These are phyloP conservation scores for Pecten maximus DNA, from an alignment of 2,888 invertebrate species.

Conservation along the genomic window DNA sequence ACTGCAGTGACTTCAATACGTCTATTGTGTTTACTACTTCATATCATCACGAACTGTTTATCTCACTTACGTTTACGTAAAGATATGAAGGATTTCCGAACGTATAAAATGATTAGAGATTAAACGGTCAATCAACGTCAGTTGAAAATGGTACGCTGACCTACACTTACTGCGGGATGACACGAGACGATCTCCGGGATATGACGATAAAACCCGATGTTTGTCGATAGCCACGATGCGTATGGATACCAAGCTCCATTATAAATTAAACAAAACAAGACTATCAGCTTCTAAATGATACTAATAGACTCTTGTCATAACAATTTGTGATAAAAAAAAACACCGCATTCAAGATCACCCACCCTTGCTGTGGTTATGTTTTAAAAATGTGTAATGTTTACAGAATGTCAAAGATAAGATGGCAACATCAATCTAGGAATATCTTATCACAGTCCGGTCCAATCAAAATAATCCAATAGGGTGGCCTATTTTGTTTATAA, in stretches of 20 bases:
- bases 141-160: too few relatives aligned
- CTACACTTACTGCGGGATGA: too few relatives aligned
- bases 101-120: too few relatives aligned
- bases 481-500: not conserved
- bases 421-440: not conserved
- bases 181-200: not conserved
- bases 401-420: not conserved
- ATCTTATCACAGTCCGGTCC: not conserved
- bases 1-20: too few relatives aligned
- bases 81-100: too few relatives aligned
- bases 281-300: not conserved
- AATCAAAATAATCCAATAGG: not conserved
- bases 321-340: not conserved
- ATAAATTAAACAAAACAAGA: not conserved
- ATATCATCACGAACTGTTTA: too few relatives aligned
- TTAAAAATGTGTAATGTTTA: not conserved
- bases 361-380: not conserved
- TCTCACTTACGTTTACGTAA: too few relatives aligned
- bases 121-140: too few relatives aligned
- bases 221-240: not conserved
- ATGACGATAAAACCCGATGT: not conserved
- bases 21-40: too few relatives aligned
- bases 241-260: not conserved
- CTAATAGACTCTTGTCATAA: not conserved
- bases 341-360: not conserved